Conservation (phyloP, 2,797 vertebrate genomes). For the Sebastes variabilis region DNA sequence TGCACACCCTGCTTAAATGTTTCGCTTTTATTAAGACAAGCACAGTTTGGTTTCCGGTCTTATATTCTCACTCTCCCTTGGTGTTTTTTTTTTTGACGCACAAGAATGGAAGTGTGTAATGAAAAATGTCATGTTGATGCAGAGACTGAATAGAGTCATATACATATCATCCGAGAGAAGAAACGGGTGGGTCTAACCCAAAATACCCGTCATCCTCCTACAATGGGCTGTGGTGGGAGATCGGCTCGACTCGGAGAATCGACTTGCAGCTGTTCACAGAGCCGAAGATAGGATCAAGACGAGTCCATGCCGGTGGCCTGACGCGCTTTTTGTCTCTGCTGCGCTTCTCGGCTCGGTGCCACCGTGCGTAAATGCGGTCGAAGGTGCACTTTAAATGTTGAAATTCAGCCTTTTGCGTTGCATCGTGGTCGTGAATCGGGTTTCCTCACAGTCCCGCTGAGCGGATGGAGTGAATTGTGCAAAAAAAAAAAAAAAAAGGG, state of each 20-base stretch:
- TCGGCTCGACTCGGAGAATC: slow-evolving; percentile 39
- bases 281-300: slow-evolving; percentile 44
- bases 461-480: slow-evolving; percentile 79
- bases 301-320: slow-evolving; percentile 46
- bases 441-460: slow-evolving; percentile 33
- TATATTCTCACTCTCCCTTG: neutral
- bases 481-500: neutral
- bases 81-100: neutral
- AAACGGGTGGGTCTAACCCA: slow-evolving; percentile 44
- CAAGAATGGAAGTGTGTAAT: slow-evolving; percentile 26
- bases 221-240: slow-evolving; percentile 51
- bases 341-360: slow-evolving; percentile 14
- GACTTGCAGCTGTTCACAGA: slow-evolving; percentile 49
- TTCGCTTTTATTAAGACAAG: slow-evolving; percentile 24
- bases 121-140: slow-evolving; percentile 40
- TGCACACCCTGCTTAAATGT: fast-evolving
- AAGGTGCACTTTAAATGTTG: slow-evolving; percentile 16
- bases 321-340: slow-evolving; percentile 24
- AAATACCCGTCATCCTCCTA: slow-evolving; percentile 26
- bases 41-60: neutral
- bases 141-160: slow-evolving; percentile 14
- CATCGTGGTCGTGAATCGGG: slow-evolving; percentile 17
- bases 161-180: neutral
- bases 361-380: slow-evolving; percentile 30
- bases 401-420: neutral